These are phyloP conservation scores for Drosophila mercatorum DNA, from an alignment of 2,888 invertebrate species.

Conservation along the genomic window DNA sequence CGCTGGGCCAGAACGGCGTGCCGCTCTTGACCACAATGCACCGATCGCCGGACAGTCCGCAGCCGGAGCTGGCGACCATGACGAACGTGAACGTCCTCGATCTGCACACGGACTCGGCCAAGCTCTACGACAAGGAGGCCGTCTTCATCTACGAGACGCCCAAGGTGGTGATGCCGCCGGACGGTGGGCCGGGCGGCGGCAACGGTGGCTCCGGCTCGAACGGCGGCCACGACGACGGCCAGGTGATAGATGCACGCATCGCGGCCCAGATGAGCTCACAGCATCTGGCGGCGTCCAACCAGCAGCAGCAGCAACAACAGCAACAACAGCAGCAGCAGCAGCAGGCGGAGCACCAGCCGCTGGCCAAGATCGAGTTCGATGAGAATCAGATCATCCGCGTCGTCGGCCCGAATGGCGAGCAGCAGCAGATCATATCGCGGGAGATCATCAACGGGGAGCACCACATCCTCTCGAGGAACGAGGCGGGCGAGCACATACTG, in stretches of 20 bases:
- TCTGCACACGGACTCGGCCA: conserved; percentile 85
- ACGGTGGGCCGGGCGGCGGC: conserved; percentile 38
- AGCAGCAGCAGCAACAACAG: conserved; percentile 27
- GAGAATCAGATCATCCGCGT: conserved; percentile 85
- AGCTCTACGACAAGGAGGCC: conserved; percentile 84
- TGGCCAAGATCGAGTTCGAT: conserved; percentile 84
- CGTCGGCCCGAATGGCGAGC: conserved; percentile 84
- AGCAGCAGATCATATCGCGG: conserved; percentile 85
- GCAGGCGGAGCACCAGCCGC: conserved; percentile 77
- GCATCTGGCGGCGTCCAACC: conserved; percentile 40
- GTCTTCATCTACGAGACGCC: conserved; percentile 84
- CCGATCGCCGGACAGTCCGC: conserved; percentile 87
- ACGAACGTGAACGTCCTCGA: conserved; percentile 94
- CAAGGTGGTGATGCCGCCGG: conserved; percentile 81
- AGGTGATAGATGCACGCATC: conserved; percentile 84
- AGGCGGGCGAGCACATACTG: conserved; percentile 85
- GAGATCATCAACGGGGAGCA: conserved; percentile 85
- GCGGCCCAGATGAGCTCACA: conserved; percentile 82
- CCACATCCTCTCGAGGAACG: conserved; percentile 84
- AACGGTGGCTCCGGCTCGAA: conserved; percentile 37
- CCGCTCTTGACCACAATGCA: conserved; percentile 83
- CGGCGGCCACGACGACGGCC: conserved; percentile 76
- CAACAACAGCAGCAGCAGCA: conserved; percentile 35
- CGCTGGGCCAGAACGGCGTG: conserved; percentile 81
- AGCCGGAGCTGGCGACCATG: conserved; percentile 93